These are phyloP conservation scores for Shargacucullia verbasci DNA, from an alignment of 2,888 invertebrate species.

Conservation along the genomic window DNA sequence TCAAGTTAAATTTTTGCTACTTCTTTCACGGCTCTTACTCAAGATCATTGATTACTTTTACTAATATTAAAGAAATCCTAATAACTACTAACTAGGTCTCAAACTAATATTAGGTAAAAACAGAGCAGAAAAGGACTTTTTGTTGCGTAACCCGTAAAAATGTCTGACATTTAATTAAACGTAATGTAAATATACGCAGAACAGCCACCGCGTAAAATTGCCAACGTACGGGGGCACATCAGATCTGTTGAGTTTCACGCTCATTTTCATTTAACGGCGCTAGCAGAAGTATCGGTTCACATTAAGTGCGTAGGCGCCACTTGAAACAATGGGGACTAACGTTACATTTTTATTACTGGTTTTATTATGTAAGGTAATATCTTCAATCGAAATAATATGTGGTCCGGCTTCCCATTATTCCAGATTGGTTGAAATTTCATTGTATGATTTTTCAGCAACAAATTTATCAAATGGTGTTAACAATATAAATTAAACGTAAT, in stretches of 20 bases:
- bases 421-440: too few species aligned
- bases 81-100: too few species aligned
- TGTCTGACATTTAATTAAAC: slow-evolving; percentile 67
- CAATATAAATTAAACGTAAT: too few species aligned
- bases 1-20: slow-evolving; percentile 43
- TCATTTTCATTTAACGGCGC: slow-evolving; percentile 38
- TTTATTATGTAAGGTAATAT: slow-evolving; percentile 40
- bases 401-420: slow-evolving; percentile 5
- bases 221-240: slow-evolving; percentile 40
- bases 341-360: slow-evolving; percentile 37
- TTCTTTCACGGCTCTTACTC: too few species aligned
- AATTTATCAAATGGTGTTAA: too few species aligned
- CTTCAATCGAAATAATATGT: slow-evolving; percentile 7
- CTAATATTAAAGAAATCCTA: too few species aligned
- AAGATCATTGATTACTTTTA: neutral
- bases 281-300: slow-evolving; percentile 19
- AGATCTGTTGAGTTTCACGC: slow-evolving; percentile 46
- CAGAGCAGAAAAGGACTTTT: too few species aligned
- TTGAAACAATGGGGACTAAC: slow-evolving; percentile 26
- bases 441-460: too few species aligned
- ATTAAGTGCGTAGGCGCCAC: slow-evolving; percentile 28
- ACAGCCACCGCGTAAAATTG: slow-evolving; percentile 62
- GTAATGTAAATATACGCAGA: slow-evolving; percentile 74
- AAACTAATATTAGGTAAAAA: too few species aligned
- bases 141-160: slow-evolving; percentile 9